Conservation (phyloP, 2,113 vertebrate genomes). For the Coturnix japonica region DNA sequence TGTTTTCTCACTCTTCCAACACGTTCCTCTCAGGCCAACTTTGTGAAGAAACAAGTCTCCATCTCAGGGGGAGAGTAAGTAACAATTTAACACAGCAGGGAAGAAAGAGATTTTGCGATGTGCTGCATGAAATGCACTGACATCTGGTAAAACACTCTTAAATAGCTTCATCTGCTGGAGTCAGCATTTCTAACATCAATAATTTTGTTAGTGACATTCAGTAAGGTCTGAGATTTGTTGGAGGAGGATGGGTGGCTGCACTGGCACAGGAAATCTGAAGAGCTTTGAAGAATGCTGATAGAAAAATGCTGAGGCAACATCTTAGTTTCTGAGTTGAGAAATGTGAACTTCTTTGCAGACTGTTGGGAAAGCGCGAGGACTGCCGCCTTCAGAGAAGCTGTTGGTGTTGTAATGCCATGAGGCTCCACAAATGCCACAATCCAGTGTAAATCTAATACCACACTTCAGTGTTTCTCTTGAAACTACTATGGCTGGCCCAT, state of each 20-base stretch:
- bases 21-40: not conserved
- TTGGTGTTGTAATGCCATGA: not conserved
- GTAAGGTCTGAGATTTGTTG: slow-evolving; percentile 18
- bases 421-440: not conserved
- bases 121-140: slow-evolving; percentile 14
- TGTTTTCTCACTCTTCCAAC: not conserved
- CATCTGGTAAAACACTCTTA: slow-evolving; percentile 20
- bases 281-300: slow-evolving; percentile 3
- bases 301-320: slow-evolving; percentile 25
- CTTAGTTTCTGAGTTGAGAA: slow-evolving; percentile 2
- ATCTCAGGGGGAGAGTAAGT: not conserved
- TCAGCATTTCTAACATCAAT: slow-evolving; percentile 45
- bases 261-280: not conserved
- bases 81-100: slow-evolving; percentile 24
- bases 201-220: slow-evolving; percentile 41
- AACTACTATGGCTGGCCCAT: not conserved
- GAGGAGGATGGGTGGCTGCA: slow-evolving; percentile 2
- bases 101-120: slow-evolving; percentile 2
- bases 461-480: not conserved
- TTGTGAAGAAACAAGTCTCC: not conserved
- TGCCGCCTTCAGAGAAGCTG: not conserved
- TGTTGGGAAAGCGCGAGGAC: slow-evolving; percentile 6
- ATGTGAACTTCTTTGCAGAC: not conserved
- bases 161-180: slow-evolving; percentile 11
- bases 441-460: not conserved